Base-by-base conservation (phyloP, 2,113 vertebrate species). In the Macrotis lagotis region DNA sequence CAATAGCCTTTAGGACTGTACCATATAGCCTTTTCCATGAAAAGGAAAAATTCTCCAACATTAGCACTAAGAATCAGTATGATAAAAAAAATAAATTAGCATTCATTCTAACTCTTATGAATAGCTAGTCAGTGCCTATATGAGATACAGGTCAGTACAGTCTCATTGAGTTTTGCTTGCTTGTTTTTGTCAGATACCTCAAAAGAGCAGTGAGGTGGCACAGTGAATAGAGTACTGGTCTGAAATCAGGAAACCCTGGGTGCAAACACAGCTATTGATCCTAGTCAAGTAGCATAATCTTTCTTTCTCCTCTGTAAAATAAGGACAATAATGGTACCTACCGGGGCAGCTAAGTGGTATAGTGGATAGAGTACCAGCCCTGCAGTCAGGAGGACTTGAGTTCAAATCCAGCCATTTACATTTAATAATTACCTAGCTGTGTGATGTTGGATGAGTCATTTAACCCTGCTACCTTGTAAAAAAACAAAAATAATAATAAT, bases 1-100 rank as follows among this genome's bases (percentile, higher is more conserved):
- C 48, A 50, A 93, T 51, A 83, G 44, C 88, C 50, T 37, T 2
- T 31, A 48, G 51, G 92, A 31, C 37, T 89, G 88, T 59, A 91
- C 90, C 93, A n/a, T 49, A 93, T 44, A 83, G 95, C 52, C 50
- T 93, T 49, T 49, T 51, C 44, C 26, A 52, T 26, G n/a, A 11
- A 93, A 96, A 93, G 19, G 91, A 28, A 95, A 94, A 91, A 66
- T 55, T 55, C 48, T 50, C 48, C 25, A 74, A 28, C 55, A 90
- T 92, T 92, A 53, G 48, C 48, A 48, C 14, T 0, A 4, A 91
- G 50, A 47, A 94, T 48, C 66, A 93, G 25, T 19, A 44, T 74
- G n/a, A 14, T 83, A 44, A 7, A n/a, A 22, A 66, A 12, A 44
- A 74, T 44, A 83, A 19, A 83, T 9, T 55, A 59, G 89, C 92